A percentile compares a stretch with the other conserved stretches of the same genome.
Conservation (phyloP, 2,888 invertebrate species). For the Zygogramma bicolorata region DNA sequence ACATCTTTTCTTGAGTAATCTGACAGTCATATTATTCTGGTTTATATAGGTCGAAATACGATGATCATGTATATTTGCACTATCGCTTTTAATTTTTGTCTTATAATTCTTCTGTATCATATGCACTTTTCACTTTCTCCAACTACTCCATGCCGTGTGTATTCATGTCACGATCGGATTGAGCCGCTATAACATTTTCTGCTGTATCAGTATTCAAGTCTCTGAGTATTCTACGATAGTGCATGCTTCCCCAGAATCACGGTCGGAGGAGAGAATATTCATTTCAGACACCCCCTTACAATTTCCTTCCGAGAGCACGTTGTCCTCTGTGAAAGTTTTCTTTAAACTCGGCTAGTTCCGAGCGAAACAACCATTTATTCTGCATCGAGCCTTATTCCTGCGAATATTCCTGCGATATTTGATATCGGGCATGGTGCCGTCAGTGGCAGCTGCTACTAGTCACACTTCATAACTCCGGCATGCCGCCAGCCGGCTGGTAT, state of each 20-base stretch:
- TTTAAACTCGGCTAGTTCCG: slow-evolving; percentile 23
- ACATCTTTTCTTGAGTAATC: no score
- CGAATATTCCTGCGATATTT: slow-evolving; percentile 64
- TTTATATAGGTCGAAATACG: no score
- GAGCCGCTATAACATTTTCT: no score
- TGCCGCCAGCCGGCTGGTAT: slow-evolving; percentile 53
- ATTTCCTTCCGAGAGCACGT: neutral
- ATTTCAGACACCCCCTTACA: neutral
- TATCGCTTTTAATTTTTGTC: no score
- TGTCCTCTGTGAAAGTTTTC: slow-evolving; percentile 21
- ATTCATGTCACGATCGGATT: no score
- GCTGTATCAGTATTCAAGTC: neutral
- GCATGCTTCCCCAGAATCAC: neutral
- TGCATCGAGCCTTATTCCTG: slow-evolving; percentile 28
- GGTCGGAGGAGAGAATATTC: neutral
- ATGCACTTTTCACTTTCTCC: no score
- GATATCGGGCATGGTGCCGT: slow-evolving; percentile 63
- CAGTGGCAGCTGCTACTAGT: slow-evolving; percentile 64
- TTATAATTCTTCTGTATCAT: no score
- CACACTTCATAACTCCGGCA: slow-evolving; percentile 65
- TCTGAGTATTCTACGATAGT: neutral
- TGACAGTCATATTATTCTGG: no score
- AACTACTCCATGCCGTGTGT: no score
- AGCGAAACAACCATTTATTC: slow-evolving; percentile 33
- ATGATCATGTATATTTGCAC: no score